Evolutionary conservation across 2,113 vertebrate genomes (phyloP).

Genomic region (Podilymbus podiceps): DNA sequence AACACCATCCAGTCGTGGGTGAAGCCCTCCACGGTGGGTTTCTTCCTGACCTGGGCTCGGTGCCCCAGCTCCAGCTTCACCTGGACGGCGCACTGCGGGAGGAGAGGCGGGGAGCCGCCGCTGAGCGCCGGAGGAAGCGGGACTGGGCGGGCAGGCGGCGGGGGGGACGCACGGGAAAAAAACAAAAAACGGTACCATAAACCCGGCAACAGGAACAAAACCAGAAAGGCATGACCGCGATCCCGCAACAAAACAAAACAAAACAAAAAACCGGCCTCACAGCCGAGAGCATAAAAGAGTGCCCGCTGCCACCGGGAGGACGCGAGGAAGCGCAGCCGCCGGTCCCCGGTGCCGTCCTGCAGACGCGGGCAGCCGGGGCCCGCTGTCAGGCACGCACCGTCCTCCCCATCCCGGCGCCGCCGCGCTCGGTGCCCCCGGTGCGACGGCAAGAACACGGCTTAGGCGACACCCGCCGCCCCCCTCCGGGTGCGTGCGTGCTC

Average conservation of each 20-base stretch:
- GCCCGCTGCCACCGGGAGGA: neutral
- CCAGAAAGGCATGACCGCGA: neutral
- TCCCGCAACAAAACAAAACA: too few species aligned
- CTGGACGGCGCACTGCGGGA: constrained; percentile 92
- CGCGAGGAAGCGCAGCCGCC: neutral
- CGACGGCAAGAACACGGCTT: constrained; percentile 62
- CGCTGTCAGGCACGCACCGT: neutral
- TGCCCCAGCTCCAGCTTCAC: constrained; percentile 98
- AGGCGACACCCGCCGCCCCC: constrained; percentile 66
- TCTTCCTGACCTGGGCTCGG: constrained; percentile 94
- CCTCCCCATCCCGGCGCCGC: constrained; percentile 17
- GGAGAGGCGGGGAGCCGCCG: constrained; percentile 1
- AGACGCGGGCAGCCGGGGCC: neutral
- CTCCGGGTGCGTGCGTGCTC: constrained; percentile 10
- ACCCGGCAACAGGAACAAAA: neutral
- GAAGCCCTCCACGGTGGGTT: constrained; percentile 96
- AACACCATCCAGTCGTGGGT: constrained; percentile 99
- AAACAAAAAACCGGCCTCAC: neutral
- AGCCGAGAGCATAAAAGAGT: neutral
- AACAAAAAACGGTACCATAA: neutral
- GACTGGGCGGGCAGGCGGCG: neutral
- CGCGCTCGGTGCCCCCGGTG: constrained; percentile 11
- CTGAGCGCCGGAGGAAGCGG: constrained; percentile 26
- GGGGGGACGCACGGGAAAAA: neutral
- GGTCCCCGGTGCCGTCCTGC: neutral